Evolutionary conservation across 2,888 invertebrate genomes (phyloP).

Genomic region (Nebria salina): DNA sequence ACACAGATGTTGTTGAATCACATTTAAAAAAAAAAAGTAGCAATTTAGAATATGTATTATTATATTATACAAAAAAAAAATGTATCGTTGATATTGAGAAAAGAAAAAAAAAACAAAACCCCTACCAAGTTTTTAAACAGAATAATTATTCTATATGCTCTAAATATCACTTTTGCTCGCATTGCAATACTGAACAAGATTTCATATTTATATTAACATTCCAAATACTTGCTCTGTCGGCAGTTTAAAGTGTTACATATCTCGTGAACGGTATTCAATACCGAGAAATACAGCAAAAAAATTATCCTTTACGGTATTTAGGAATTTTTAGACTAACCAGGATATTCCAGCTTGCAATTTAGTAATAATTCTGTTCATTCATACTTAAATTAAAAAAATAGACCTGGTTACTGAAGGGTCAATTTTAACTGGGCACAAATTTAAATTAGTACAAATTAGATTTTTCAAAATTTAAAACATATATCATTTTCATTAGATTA

Average conservation of each 20-base stretch:
- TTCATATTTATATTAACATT: neutral
- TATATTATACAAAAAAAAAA: constrained; percentile 38
- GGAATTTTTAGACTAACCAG: no score
- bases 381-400: no score
- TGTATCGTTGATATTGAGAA: constrained; percentile 44
- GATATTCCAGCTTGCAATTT: neutral
- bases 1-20: constrained; percentile 46
- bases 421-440: neutral
- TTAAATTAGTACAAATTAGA: neutral
- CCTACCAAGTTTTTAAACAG: constrained; percentile 31
- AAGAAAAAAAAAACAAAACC: constrained; percentile 22
- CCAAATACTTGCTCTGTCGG: neutral
- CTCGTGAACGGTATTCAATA: neutral
- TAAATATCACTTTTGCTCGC: constrained; percentile 44
- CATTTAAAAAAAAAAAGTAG: constrained; percentile 40
- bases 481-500: neutral
- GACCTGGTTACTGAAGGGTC: neutral
- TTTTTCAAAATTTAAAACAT: neutral
- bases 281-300: neutral
- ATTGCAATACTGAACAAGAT: constrained; percentile 33
- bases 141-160: constrained; percentile 40
- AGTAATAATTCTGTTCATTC: neutral
- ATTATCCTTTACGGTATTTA: neutral
- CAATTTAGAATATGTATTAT: constrained; percentile 44
- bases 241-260: neutral